A percentile compares a stretch with the other conserved stretches of the same genome.
Conservation (phyloP, 2,888 invertebrate species). For the Harmothoe impar region DNA sequence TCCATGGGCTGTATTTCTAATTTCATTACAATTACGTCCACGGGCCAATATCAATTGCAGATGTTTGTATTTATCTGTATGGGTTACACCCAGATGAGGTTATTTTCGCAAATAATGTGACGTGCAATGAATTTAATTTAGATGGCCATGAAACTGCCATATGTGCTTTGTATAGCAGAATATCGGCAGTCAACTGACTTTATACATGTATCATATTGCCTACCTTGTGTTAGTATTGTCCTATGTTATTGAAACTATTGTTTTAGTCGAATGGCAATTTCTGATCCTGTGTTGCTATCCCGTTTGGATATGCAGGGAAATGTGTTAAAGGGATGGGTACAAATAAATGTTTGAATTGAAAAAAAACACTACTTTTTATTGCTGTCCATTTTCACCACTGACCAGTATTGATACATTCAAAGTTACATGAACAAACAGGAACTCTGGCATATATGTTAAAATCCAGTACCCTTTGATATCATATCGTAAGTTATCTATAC, state of each 20-base stretch:
- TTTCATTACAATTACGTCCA: not conserved
- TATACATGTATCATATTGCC: not conserved
- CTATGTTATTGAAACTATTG: not conserved
- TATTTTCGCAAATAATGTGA: not conserved
- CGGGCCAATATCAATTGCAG: not conserved
- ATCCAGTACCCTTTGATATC: too few species aligned
- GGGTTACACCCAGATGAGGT: not conserved
- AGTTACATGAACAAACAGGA: too few species aligned
- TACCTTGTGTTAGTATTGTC: not conserved
- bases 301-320: too few species aligned
- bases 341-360: too few species aligned
- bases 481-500: too few species aligned
- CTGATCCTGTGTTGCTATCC: too few species aligned
- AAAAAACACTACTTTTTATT: too few species aligned
- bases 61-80: not conserved
- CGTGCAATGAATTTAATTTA: not conserved
- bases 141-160: not conserved
- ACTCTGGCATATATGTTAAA: too few species aligned
- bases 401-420: too few species aligned
- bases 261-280: not conserved
- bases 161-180: not conserved
- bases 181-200: not conserved
- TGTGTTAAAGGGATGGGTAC: too few species aligned
- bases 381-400: too few species aligned
- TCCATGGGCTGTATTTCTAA: slow-evolving; percentile 21